Evolutionary conservation across 2,797 vertebrate genomes (phyloP).

Genomic region (Phylloscopus collybita): DNA sequence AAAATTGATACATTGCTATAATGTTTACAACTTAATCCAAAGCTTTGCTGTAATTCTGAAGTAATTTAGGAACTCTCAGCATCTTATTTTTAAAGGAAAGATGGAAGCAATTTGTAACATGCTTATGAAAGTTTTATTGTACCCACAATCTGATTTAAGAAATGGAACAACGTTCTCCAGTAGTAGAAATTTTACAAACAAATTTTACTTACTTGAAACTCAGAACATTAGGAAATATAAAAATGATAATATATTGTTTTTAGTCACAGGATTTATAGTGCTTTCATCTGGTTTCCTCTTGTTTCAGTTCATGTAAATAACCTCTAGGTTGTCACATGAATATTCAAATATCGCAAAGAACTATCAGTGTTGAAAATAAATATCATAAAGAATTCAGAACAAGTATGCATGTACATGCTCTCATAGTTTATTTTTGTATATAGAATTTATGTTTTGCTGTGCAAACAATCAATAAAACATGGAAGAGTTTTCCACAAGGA

Average conservation of each 20-base stretch:
- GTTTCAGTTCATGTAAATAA: constrained; percentile 43
- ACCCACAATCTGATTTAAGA: constrained; percentile 37
- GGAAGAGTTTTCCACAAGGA: constrained; percentile 9
- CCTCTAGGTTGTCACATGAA: constrained; percentile 32
- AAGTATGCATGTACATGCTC: constrained; percentile 14
- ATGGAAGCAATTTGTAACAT: constrained; percentile 55
- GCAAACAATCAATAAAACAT: constrained; percentile 40
- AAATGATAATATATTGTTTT: constrained; percentile 16
- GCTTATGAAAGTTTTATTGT: constrained; percentile 50
- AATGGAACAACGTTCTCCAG: not conserved
- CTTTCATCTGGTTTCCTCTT: constrained; percentile 24
- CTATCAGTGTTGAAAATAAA: constrained; percentile 48
- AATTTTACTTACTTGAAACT: constrained; percentile 17
- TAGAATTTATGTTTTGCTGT: constrained; percentile 45
- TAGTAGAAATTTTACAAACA: constrained; percentile 11
- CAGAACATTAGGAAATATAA: constrained; percentile 7
- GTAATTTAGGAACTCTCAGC: constrained; percentile 56
- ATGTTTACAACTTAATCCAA: constrained; percentile 49
- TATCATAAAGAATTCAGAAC: constrained; percentile 47
- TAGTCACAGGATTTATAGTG: constrained; percentile 29
- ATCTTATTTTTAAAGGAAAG: constrained; percentile 49
- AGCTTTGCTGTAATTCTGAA: constrained; percentile 54
- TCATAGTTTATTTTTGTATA: constrained; percentile 40
- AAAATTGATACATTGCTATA: constrained; percentile 60
- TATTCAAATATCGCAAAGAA: constrained; percentile 56